phyloP scores from a whole-genome alignment of 2,888 invertebrate species.

The Sinhomidia bicolor region DNA sequence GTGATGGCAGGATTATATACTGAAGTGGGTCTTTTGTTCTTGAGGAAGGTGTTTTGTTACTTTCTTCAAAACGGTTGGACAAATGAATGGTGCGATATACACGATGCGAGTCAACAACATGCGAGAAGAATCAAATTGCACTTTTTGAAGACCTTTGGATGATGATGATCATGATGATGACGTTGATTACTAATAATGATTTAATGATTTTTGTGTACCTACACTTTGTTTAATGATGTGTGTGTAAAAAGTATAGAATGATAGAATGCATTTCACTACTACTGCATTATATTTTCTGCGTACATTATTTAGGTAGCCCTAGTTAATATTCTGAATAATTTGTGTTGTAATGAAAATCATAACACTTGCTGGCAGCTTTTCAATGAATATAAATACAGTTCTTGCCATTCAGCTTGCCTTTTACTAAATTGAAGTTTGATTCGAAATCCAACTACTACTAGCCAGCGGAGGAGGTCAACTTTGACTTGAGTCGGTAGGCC shows the following conservation, averaged over 20 bases:
- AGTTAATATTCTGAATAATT: constrained; percentile 34
- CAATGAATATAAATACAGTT: not conserved
- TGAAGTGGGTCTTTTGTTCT: not conserved
- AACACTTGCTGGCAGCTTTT: constrained; percentile 56
- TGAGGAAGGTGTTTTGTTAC: not conserved
- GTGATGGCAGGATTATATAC: not conserved
- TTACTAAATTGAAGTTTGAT: constrained; percentile 18
- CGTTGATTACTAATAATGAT: not conserved
- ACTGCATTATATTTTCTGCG: not conserved
- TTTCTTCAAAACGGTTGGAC: not conserved
- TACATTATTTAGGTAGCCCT: not conserved
- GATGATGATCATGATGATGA: not conserved
- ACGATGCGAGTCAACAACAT: not conserved
- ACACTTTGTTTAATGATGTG: not conserved
- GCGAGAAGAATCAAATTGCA: not conserved
- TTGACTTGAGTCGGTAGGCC: not conserved
- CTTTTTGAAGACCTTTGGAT: not conserved
- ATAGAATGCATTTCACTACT: not conserved
- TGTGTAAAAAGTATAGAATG: not conserved
- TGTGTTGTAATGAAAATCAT: constrained; percentile 51
- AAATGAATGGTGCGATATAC: not conserved
- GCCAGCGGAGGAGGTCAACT: constrained; percentile 17
- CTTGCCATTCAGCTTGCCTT: not conserved
- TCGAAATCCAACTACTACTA: not conserved
- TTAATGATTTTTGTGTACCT: not conserved